Base-by-base conservation (phyloP, 2,113 vertebrate species). In the Mohoua ochrocephala region DNA sequence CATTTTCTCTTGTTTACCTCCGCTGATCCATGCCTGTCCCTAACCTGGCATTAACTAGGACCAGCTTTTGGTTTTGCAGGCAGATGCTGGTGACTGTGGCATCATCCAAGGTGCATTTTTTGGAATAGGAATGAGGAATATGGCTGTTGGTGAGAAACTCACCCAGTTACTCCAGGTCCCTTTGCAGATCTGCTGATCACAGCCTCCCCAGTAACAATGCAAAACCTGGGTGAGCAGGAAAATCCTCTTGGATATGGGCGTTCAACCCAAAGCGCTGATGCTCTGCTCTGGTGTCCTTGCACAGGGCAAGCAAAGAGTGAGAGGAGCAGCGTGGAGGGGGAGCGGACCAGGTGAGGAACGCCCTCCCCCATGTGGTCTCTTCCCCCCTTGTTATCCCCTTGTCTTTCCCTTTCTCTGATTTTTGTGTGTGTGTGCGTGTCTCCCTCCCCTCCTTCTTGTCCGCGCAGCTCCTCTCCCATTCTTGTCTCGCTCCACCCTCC, bases 401-500 rank as follows among this genome's bases (percentile, higher is more conserved):
- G 88, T 92, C 69, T 86, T 87, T 49, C 31, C 61, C 90, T 93
- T 83, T 84, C 85, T 93, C 76, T 65, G 57, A 74, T 91, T 89
- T 95, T 49, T 67, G 44, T 59, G 54, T 84, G 85, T 56, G 63
- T 0, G 2, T 28, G 53, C 0, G 4, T 47, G 80, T 89, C 84
- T 79, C 80, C 59, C 69, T 88, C 89, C 77, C 95, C 84, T 95
- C 82, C 81, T 73, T 9, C 92, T 89, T 74, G 91, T 93, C 84
- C 56, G 59, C 10, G 3, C 5, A 4, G 86, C 84, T 95, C 87
- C 69, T 93, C 91, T 94, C 75, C 86, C 93, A 93, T 95, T 93
- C 93, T 89, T 69, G 75, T 81, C 44, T 96, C 30, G 54, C 95
- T 95, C 91, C 91, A 96, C 95, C 94, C 94, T 92, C 88, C 10